Evolutionary conservation across 2,113 vertebrate species (phyloP), one percentile per base, ranked within the genome.

Genomic region (Brienomyrus brachyistius): DNA sequence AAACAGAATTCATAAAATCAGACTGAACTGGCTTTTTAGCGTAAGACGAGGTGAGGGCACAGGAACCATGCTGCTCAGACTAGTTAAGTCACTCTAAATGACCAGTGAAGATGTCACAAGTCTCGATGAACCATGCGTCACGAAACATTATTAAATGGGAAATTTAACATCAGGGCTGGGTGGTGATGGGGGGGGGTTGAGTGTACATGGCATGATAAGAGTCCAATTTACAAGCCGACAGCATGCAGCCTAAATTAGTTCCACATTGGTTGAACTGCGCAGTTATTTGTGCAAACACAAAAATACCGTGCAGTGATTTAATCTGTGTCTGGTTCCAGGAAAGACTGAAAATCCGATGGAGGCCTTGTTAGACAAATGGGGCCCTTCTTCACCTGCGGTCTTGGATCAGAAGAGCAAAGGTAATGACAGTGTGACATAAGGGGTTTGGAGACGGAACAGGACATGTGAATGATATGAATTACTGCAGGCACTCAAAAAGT

Each of bases 401-500:
- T 47, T 21, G 23, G 9, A 59, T n/a, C 19, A 31, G 19, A 40
- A 15, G 21, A 35, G 19, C 50, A 6, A 48, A 47, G 4, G 17
- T 47, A 88, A 51, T 31, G 27, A 66, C 56, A 27, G 88, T 47
- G 43, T 35, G 40, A 77, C 31, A 27, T 11, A 11, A 77, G 50
- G 9, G 0, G 35, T 82, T 31, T 40, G 43, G 88, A 62, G 77
- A 83, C 0, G 40, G 48, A 7, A 40, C 48, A 11, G 51, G n/a
- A n/a, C 10, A 50, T 17, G 35, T 54, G 31, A 52, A 21, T 56
- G 51, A 27, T 47, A 87, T 62, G 77, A 35, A 48, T 48, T 45
- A 17, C 70, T 90, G 74, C 86, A 89, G 92, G 91, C 90, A 91
- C 86, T 88, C 74, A 82, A 88, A 91, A 8, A 80, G 80, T 87